Evolutionary conservation across 2,888 invertebrate genomes (phyloP).

Genomic region (Nephrotoma appendiculata): DNA sequence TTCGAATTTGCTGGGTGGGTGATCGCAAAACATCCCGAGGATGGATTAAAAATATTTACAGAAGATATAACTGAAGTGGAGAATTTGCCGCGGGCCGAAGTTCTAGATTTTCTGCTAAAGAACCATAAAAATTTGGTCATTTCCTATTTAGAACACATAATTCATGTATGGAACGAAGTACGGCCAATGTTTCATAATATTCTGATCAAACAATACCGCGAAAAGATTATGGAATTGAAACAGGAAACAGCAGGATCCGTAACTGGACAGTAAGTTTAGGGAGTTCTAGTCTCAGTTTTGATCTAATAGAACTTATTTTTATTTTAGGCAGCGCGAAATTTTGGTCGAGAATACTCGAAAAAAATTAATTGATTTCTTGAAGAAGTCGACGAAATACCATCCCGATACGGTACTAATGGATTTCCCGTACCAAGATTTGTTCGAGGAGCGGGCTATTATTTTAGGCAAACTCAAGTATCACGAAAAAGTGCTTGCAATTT

Average conservation of each 20-base stretch:
- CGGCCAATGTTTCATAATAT: conserved; percentile 81
- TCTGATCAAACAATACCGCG: conserved; percentile 76
- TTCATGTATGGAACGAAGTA: conserved; percentile 76
- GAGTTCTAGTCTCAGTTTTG: background rate
- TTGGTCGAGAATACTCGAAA: conserved; percentile 30
- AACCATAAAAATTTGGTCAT: conserved; percentile 70
- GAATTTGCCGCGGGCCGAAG: conserved; percentile 70
- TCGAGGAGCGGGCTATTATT: conserved; percentile 90
- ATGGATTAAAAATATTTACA: conserved; percentile 80
- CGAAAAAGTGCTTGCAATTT: conserved; percentile 84
- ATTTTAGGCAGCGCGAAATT: conserved; percentile 14
- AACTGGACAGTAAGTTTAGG: background rate
- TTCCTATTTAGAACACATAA: conserved; percentile 89
- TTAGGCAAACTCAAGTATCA: conserved; percentile 80
- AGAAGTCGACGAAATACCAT: conserved; percentile 65
- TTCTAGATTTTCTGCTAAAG: conserved; percentile 76
- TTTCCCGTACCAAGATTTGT: conserved; percentile 70
- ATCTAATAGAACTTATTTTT: background rate
- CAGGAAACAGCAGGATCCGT: conserved; percentile 18
- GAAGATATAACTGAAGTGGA: conserved; percentile 81
- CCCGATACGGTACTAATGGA: conserved; percentile 75
- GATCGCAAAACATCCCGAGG: conserved; percentile 67
- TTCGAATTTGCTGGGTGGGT: conserved; percentile 93
- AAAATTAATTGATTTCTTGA: conserved; percentile 62
- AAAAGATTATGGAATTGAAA: conserved; percentile 42